A percentile compares a stretch with the other conserved stretches of the same genome.
Conservation (phyloP, 2,113 vertebrate species). For the Siniperca knerii region DNA sequence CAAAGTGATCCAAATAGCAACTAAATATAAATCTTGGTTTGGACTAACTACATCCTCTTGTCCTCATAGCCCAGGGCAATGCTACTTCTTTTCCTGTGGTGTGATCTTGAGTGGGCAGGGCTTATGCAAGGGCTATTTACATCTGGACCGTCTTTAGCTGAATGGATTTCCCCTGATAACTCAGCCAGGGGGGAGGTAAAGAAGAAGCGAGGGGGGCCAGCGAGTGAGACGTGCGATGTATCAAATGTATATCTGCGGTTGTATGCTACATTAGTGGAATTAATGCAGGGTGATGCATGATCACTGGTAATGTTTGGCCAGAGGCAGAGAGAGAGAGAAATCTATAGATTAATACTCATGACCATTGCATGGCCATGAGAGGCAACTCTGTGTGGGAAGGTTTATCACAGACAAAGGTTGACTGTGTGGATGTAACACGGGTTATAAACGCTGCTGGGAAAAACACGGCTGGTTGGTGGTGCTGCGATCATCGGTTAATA, state of each 20-base stretch:
- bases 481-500: slow-evolving; percentile 74
- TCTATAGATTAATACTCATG: slow-evolving; percentile 59
- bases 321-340: slow-evolving; percentile 46
- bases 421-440: slow-evolving; percentile 45
- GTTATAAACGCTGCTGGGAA: slow-evolving; percentile 60
- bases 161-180: slow-evolving; percentile 63
- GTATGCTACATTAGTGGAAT: slow-evolving; percentile 67
- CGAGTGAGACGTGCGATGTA: slow-evolving; percentile 25
- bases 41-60: slow-evolving; percentile 30
- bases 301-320: slow-evolving; percentile 54
- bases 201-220: slow-evolving; percentile 20
- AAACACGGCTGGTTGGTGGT: slow-evolving; percentile 56
- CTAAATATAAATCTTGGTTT: slow-evolving; percentile 52
- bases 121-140: slow-evolving; percentile 64
- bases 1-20: slow-evolving; percentile 18
- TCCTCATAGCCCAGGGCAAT: slow-evolving; percentile 10
- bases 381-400: slow-evolving; percentile 40
- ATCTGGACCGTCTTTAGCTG: slow-evolving; percentile 48
- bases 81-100: slow-evolving; percentile 33
- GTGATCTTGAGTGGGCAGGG: slow-evolving; percentile 56
- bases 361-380: slow-evolving; percentile 27
- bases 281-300: slow-evolving; percentile 53
- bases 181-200: slow-evolving; percentile 25
- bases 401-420: slow-evolving; percentile 48
- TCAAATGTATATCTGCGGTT: slow-evolving; percentile 51